Conservation (phyloP, 92 coral and sea anemone species). For the Epizoanthus illoricatus region DNA sequence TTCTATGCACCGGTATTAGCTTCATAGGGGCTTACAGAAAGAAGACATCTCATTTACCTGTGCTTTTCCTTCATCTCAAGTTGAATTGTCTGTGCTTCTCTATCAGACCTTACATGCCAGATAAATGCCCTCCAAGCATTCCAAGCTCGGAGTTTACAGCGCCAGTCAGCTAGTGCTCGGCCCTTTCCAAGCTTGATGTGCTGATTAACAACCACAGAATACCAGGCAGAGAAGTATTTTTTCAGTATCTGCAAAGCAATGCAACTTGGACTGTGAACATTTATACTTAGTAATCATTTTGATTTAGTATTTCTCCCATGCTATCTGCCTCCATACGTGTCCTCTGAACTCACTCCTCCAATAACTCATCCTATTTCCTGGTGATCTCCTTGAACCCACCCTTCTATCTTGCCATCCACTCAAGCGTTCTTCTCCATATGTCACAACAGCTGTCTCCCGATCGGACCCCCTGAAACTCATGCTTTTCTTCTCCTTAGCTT, state of each 20-base stretch:
- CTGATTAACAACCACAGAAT: constrained; percentile 84
- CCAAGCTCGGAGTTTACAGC: constrained; percentile 88
- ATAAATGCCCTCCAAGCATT: constrained; percentile 95
- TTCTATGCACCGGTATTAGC: no score
- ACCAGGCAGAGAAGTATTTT: constrained; percentile 91
- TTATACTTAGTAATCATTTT: not conserved
- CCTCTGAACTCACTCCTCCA: no score
- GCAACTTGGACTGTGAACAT: no score
- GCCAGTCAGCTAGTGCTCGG: constrained; percentile 94
- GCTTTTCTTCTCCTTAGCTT: no score
- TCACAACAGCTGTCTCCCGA: not conserved
- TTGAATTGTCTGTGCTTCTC: constrained; percentile 84
- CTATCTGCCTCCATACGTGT: no score
- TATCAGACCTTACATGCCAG: constrained; percentile 83
- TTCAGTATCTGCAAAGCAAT: constrained; percentile 63
- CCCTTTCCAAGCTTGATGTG: constrained; percentile 95
- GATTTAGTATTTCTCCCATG: not conserved
- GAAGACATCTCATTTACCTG: constrained; percentile 50
- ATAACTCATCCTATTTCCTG: no score
- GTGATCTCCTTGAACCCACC: no score
- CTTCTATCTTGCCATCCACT: no score
- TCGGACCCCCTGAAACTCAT: no score
- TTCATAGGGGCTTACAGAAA: no score
- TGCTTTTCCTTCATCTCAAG: constrained; percentile 91
- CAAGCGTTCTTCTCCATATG: not conserved